These are phyloP conservation scores for Epinephelus moara DNA, from an alignment of 2,113 vertebrate genomes.

Conservation along the genomic window DNA sequence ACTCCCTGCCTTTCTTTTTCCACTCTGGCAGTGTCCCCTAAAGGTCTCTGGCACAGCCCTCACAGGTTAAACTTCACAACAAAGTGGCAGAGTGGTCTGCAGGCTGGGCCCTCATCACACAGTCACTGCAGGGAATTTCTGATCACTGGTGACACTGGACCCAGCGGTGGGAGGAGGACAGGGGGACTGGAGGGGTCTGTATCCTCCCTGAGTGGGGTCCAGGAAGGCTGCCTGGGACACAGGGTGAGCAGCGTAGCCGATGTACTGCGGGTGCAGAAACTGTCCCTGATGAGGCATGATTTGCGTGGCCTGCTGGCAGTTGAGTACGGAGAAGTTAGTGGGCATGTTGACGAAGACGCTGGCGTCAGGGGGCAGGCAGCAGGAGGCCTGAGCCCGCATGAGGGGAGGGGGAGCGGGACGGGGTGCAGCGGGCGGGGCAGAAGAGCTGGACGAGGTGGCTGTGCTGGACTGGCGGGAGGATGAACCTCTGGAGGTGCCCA, in stretches of 20 bases:
- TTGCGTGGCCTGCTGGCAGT: conserved; percentile 98
- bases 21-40: conserved; percentile 45
- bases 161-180: conserved; percentile 84
- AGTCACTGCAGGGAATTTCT: conserved; percentile 95
- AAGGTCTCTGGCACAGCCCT: conserved; percentile 47
- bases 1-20: conserved; percentile 52
- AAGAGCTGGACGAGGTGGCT: conserved; percentile 96
- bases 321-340: conserved; percentile 96
- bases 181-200: conserved; percentile 93
- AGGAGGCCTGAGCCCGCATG: conserved; percentile 93
- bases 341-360: conserved; percentile 98
- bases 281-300: conserved; percentile 97
- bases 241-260: conserved; percentile 92
- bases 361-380: conserved; percentile 92
- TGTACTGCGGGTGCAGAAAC: conserved; percentile 94
- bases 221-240: conserved; percentile 88
- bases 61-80: conserved; percentile 62
- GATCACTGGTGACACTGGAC: conserved; percentile 86
- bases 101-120: conserved; percentile 83
- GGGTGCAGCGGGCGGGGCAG: conserved; percentile 88
- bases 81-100: conserved; percentile 51
- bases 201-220: conserved; percentile 90
- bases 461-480: conserved; percentile 98
- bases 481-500: conserved; percentile 92
- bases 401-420: conserved; percentile 86